Conservation (phyloP, 2,797 vertebrate species). For the Rhinella marina region DNA sequence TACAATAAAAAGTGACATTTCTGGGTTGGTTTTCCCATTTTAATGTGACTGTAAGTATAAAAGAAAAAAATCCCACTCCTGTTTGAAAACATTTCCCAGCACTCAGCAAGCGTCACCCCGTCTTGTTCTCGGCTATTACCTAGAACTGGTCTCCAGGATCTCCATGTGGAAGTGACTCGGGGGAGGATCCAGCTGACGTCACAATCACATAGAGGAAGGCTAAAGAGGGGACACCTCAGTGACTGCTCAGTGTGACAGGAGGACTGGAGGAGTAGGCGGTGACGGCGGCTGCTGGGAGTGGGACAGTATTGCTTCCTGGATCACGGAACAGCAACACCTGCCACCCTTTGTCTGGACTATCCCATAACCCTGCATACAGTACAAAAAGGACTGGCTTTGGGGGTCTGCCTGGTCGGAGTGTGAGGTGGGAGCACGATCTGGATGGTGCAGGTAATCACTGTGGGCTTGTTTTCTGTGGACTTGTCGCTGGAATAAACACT, state of each 20-base stretch:
- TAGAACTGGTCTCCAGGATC: background rate
- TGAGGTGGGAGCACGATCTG: slow-evolving; percentile 32
- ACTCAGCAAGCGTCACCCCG: too few species aligned
- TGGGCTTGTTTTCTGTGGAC: background rate
- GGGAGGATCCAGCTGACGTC: slow-evolving; percentile 56
- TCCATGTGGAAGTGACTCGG: slow-evolving; percentile 39
- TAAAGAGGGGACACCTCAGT: slow-evolving; percentile 17
- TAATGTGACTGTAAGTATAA: too few species aligned
- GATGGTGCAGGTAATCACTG: slow-evolving; percentile 58
- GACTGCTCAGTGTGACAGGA: slow-evolving; percentile 6
- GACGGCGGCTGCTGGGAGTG: slow-evolving; percentile 42
- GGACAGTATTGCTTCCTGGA: slow-evolving; percentile 54
- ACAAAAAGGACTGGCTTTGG: background rate
- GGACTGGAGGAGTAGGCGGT: slow-evolving; percentile 26
- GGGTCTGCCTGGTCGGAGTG: background rate
- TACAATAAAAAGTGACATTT: too few species aligned
- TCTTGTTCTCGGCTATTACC: background rate
- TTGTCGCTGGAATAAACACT: background rate
- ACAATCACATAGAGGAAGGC: slow-evolving; percentile 45
- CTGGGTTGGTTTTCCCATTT: too few species aligned
- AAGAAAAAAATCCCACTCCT: too few species aligned
- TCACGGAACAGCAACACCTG: slow-evolving; percentile 46
- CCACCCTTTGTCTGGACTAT: slow-evolving; percentile 52
- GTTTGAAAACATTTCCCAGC: too few species aligned
- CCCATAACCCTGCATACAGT: background rate